Evolutionary conservation across 2,888 invertebrate genomes (phyloP).

Genomic region (Escarpia spicata): DNA sequence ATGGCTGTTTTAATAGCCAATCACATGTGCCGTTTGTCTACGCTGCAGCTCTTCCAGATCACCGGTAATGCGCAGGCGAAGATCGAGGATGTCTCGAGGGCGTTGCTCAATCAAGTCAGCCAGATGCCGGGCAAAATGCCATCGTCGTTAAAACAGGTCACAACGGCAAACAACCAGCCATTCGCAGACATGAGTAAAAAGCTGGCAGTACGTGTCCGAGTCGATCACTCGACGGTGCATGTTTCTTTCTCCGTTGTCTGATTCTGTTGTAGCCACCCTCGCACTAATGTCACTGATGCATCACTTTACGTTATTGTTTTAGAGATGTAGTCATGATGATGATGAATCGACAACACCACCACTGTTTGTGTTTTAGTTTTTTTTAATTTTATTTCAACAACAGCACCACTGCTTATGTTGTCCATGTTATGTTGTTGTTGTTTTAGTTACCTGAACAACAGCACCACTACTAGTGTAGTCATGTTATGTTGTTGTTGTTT

Average conservation of each 20-base stretch:
- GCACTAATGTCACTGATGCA: background rate
- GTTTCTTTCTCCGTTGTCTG: background rate
- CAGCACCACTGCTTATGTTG: too few species aligned
- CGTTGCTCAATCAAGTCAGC: constrained; percentile 77
- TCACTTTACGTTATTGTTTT: background rate
- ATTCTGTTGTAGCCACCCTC: background rate
- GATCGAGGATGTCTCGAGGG: constrained; percentile 96
- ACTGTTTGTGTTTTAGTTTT: background rate
- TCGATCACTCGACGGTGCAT: background rate
- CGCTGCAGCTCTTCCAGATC: constrained; percentile 59
- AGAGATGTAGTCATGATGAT: background rate
- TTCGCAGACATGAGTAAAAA: constrained; percentile 44
- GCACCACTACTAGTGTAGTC: too few species aligned
- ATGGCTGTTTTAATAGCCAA: background rate
- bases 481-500: background rate
- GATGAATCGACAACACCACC: background rate
- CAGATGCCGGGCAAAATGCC: constrained; percentile 51
- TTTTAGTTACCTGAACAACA: too few species aligned
- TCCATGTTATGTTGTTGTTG: too few species aligned
- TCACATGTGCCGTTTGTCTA: background rate
- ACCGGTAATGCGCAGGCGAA: constrained; percentile 78
- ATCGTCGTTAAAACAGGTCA: constrained; percentile 40
- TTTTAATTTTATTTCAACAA: background rate
- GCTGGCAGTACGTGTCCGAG: constrained; percentile 42
- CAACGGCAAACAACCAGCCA: constrained; percentile 38